Percentiles rank a stretch among this genome's conserved stretches.
These are phyloP conservation scores for Bucco capensis DNA, from an alignment of 2,113 vertebrate genomes.

Conservation along the genomic window DNA sequence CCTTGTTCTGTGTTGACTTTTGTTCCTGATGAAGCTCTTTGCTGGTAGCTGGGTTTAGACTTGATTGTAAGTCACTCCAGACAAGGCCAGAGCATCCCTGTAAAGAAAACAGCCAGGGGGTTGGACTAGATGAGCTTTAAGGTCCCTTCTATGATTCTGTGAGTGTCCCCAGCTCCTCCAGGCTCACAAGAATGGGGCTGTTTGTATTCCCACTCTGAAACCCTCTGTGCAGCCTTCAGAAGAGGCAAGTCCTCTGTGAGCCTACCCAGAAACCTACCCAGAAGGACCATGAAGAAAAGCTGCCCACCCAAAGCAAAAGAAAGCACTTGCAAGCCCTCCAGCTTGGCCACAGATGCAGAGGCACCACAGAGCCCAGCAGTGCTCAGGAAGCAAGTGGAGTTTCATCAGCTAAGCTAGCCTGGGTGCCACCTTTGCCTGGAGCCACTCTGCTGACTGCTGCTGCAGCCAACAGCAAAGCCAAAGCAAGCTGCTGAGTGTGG, in stretches of 20 bases:
- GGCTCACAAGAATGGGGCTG: not conserved
- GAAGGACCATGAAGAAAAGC: not conserved
- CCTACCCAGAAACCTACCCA: not conserved
- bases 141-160: no score
- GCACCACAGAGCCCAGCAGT: not conserved
- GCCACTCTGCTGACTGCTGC: constrained; percentile 13
- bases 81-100: not conserved
- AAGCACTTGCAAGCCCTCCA: not conserved
- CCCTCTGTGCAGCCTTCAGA: not conserved
- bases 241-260: not conserved
- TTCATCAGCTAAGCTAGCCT: constrained; percentile 55
- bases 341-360: not conserved
- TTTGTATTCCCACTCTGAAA: not conserved
- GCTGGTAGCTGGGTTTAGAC: not conserved
- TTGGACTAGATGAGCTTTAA: no score
- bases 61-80: not conserved
- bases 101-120: no score
- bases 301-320: no score
- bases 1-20: not conserved
- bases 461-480: constrained; percentile 43
- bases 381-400: constrained; percentile 33
- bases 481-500: constrained; percentile 61
- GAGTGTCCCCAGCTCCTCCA: not conserved
- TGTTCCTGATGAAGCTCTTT: not conserved
- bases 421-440: constrained; percentile 58